A percentile compares a stretch with the other conserved stretches of the same genome.
Conservation (phyloP, 2,113 vertebrate genomes). For the Alethe castanea region DNA sequence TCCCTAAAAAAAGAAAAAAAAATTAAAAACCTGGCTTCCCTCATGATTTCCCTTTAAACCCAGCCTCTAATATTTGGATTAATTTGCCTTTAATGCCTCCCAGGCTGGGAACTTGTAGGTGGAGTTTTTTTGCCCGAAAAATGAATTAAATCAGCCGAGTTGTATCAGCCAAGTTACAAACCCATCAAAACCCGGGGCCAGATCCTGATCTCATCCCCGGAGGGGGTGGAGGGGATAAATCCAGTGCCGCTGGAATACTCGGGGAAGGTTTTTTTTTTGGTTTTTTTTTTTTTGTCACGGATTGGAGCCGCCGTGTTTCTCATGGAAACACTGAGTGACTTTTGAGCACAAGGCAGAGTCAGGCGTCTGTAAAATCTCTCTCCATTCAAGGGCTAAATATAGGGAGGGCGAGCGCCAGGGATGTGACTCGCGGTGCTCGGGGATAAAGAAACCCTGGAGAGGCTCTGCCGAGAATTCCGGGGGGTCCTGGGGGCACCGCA, state of each 20-base stretch:
- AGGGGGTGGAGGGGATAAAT: background rate
- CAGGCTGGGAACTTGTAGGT: constrained; percentile 14
- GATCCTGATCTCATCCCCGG: constrained; percentile 42
- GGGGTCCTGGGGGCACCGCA: background rate
- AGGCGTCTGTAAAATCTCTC: constrained; percentile 35
- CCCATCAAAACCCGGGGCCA: constrained; percentile 31
- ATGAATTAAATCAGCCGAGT: constrained; percentile 48
- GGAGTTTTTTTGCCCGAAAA: constrained; percentile 11
- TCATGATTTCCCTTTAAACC: constrained; percentile 3
- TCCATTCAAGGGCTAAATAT: constrained; percentile 65
- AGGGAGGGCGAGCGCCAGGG: constrained; percentile 14
- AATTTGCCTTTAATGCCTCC: constrained; percentile 42
- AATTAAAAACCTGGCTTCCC: fast-evolving
- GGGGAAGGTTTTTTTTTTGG: background rate
- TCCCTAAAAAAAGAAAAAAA: background rate
- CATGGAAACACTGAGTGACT: constrained; percentile 56
- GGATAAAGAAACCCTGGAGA: background rate
- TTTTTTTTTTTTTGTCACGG: constrained; percentile 1
- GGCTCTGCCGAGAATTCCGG: background rate
- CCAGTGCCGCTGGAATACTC: background rate
- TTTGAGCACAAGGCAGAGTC: background rate
- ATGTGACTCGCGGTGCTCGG: background rate
- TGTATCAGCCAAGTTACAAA: constrained; percentile 35
- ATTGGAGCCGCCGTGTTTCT: constrained; percentile 32
- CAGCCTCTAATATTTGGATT: background rate